Percentiles rank a stretch among this genome's conserved stretches.
Evolutionary conservation across 2,888 invertebrate species (phyloP).

Genomic region (Limnephilus marmoratus): DNA sequence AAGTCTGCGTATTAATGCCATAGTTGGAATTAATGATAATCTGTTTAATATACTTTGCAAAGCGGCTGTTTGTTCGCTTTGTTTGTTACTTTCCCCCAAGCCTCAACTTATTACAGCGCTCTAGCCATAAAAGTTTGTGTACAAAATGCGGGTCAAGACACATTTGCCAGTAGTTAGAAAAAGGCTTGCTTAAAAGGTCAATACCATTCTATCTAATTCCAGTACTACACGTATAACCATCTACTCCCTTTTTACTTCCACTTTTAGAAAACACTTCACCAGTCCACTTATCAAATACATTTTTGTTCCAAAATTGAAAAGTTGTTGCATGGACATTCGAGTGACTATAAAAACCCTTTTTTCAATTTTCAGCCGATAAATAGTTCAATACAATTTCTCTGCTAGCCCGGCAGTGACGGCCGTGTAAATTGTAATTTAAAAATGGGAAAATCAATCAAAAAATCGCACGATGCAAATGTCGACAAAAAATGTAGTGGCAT

Average conservation of each 20-base stretch:
- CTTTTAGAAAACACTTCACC: background rate
- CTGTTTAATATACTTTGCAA: slow-evolving; percentile 47
- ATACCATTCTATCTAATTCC: background rate
- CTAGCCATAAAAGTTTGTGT: slow-evolving; percentile 11
- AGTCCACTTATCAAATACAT: background rate
- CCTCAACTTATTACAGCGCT: slow-evolving; percentile 44
- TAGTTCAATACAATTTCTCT: background rate
- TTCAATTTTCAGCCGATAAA: background rate
- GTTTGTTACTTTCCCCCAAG: slow-evolving; percentile 48
- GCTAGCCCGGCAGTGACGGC: background rate
- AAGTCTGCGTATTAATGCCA: slow-evolving; percentile 20
- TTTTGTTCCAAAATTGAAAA: background rate
- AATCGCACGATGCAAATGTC: background rate
- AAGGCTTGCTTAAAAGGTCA: background rate
- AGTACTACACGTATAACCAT: background rate
- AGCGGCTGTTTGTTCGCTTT: slow-evolving; percentile 46
- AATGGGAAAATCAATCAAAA: background rate
- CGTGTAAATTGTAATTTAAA: background rate
- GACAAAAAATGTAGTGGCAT: background rate
- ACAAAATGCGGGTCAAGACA: slow-evolving; percentile 27
- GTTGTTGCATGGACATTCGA: background rate
- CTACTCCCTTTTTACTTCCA: background rate
- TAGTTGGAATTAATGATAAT: slow-evolving; percentile 41
- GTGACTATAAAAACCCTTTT: background rate
- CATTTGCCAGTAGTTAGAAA: background rate